Conservation (phyloP, 1,140 invertebrate species). For the Neodiprion lecontei region DNA sequence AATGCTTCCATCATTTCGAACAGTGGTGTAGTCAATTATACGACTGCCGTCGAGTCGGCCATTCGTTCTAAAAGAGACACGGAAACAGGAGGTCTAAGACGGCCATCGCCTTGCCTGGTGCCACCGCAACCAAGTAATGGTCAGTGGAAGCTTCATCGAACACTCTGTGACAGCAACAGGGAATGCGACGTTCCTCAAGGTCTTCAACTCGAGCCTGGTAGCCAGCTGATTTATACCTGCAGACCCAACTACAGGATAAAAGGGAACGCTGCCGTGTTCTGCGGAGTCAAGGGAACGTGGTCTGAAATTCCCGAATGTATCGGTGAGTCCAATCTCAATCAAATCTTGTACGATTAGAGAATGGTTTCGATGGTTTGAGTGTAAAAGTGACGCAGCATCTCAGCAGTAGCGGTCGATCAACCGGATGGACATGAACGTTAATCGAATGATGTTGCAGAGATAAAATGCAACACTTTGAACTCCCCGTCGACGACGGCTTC, state of each 20-base stretch:
- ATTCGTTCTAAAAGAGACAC: slow-evolving; percentile 62
- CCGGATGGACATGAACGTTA: too few species aligned
- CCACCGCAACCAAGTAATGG: slow-evolving; percentile 49
- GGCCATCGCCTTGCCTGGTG: slow-evolving; percentile 32
- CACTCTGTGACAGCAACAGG: slow-evolving; percentile 30
- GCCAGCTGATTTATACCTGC: slow-evolving; percentile 48
- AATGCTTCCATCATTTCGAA: not conserved
- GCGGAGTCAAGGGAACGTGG: slow-evolving; percentile 45
- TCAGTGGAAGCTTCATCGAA: slow-evolving; percentile 41
- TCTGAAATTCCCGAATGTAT: slow-evolving; percentile 42
- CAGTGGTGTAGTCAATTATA: slow-evolving; percentile 49
- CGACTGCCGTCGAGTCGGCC: slow-evolving; percentile 45
- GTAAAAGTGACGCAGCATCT: too few species aligned
- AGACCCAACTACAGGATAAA: slow-evolving; percentile 40
- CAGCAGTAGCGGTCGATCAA: too few species aligned
- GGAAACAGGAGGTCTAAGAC: not conserved
- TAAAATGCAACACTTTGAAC: slow-evolving; percentile 42
- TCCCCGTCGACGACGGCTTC: slow-evolving; percentile 34
- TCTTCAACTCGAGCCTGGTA: slow-evolving; percentile 36
- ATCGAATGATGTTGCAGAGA: slow-evolving; percentile 40
- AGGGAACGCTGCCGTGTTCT: slow-evolving; percentile 40
- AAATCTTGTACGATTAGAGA: not conserved
- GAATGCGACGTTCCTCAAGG: slow-evolving; percentile 36
- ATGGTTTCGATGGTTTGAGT: too few species aligned
- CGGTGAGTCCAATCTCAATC: slow-evolving; percentile 34